A percentile compares a stretch with the other conserved stretches of the same genome.
phyloP scores from a whole-genome alignment of 2,888 invertebrate species.

The Heliconius ethilla region DNA sequence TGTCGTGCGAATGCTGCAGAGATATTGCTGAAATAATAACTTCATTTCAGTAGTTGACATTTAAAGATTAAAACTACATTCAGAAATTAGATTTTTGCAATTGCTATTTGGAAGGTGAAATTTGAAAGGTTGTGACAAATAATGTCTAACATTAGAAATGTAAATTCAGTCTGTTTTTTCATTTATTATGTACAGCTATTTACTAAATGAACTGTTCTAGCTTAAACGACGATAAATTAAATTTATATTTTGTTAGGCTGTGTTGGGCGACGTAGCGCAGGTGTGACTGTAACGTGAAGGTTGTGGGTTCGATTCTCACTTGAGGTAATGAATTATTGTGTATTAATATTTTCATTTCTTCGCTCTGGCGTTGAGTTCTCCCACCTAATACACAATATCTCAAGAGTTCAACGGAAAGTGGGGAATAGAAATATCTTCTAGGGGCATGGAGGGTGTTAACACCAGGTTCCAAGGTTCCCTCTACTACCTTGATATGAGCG shows the following conservation, averaged over 20 bases:
- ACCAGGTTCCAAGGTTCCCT: background rate
- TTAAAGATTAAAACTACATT: conserved; percentile 28
- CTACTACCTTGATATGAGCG: background rate
- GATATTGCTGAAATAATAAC: conserved; percentile 12
- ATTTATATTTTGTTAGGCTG: background rate
- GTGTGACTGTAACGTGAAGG: too few species aligned
- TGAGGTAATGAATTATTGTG: background rate
- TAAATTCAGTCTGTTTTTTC: conserved; percentile 1
- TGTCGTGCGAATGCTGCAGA: background rate
- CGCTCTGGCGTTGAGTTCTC: too few species aligned
- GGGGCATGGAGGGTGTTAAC: background rate
- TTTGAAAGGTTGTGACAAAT: conserved; percentile 25
- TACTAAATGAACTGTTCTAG: background rate
- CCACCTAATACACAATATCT: too few species aligned
- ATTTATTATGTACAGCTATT: background rate
- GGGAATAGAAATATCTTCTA: too few species aligned
- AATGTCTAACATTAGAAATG: background rate
- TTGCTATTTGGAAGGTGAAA: conserved; percentile 35
- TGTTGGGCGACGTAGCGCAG: too few species aligned
- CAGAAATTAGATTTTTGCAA: conserved; percentile 37
- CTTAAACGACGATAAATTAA: background rate
- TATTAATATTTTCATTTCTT: background rate
- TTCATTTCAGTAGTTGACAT: conserved; percentile 31
- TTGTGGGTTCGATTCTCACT: too few species aligned
- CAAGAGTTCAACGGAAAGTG: too few species aligned